Percentiles rank a stretch among this genome's conserved stretches.
Evolutionary conservation across 2,888 invertebrate genomes (phyloP).

Genomic region (Lasioglossum lativentre): DNA sequence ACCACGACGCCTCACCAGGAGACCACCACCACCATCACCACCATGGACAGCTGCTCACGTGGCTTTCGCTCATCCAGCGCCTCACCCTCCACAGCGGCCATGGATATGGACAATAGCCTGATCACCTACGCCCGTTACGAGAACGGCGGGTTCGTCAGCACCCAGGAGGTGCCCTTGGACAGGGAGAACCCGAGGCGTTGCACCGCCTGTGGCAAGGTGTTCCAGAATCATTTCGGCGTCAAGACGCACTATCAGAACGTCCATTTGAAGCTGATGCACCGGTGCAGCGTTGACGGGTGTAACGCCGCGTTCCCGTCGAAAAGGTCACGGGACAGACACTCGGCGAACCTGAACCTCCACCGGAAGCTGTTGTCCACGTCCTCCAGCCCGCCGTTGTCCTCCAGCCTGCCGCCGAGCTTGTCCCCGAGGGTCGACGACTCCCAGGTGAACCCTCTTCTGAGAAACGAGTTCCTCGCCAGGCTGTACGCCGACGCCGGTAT

Average conservation of each 20-base stretch:
- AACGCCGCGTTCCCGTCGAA: constrained; percentile 98
- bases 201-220: constrained; percentile 96
- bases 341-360: constrained; percentile 95
- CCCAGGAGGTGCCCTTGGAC: constrained; percentile 95
- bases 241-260: constrained; percentile 98
- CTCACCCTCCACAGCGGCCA: constrained; percentile 84
- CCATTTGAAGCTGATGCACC: constrained; percentile 97
- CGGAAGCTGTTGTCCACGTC: constrained; percentile 93
- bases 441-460: constrained; percentile 86
- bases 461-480: constrained; percentile 92
- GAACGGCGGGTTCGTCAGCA: constrained; percentile 90
- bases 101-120: constrained; percentile 83
- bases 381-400: constrained; percentile 85
- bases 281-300: constrained; percentile 97
- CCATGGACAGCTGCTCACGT: constrained; percentile 83
- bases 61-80: constrained; percentile 84
- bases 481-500: constrained; percentile 89
- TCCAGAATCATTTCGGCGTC: constrained; percentile 96
- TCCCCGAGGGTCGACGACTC: constrained; percentile 86
- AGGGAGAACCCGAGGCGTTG: constrained; percentile 96
- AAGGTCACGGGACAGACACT: constrained; percentile 95
- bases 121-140: constrained; percentile 90
- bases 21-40: constrained; percentile 66
- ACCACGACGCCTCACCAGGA: constrained; percentile 79
- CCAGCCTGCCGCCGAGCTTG: constrained; percentile 86